Evolutionary conservation across 2,113 vertebrate species (phyloP).

Genomic region (Octodon degus): DNA sequence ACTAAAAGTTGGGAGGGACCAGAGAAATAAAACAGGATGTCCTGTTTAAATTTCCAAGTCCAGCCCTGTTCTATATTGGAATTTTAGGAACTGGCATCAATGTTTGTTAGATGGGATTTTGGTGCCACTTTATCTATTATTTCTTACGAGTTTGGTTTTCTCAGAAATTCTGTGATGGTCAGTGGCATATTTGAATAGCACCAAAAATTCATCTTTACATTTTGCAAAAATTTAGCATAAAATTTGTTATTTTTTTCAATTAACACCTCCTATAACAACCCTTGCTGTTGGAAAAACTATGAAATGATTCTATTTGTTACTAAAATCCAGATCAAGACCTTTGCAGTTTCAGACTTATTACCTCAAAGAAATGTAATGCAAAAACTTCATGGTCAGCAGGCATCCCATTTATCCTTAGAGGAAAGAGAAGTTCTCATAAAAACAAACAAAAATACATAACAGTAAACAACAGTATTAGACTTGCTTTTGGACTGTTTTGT

Average conservation of each 20-base stretch:
- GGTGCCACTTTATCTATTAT: neutral
- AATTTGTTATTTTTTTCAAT: neutral
- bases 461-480: neutral
- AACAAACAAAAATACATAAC: slow-evolving; percentile 13
- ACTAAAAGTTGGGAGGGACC: slow-evolving; percentile 15
- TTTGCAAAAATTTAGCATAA: slow-evolving; percentile 22
- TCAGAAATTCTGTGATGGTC: neutral
- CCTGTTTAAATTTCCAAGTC: neutral
- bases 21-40: neutral
- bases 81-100: neutral
- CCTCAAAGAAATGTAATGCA: neutral
- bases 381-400: neutral
- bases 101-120: neutral
- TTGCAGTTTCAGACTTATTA: neutral
- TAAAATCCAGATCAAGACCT: slow-evolving; percentile 25
- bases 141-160: neutral
- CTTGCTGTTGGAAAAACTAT: neutral
- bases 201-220: neutral
- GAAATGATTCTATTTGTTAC: neutral
- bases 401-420: neutral
- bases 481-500: slow-evolving; percentile 16
- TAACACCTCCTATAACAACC: neutral
- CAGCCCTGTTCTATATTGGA: neutral
- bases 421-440: slow-evolving; percentile 39
- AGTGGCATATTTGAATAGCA: neutral